Percentiles rank a stretch among this genome's conserved stretches.
Evolutionary conservation across 64 coral and sea anemone genomes (phyloP).

Genomic region (Stichodactyla mertensii): DNA sequence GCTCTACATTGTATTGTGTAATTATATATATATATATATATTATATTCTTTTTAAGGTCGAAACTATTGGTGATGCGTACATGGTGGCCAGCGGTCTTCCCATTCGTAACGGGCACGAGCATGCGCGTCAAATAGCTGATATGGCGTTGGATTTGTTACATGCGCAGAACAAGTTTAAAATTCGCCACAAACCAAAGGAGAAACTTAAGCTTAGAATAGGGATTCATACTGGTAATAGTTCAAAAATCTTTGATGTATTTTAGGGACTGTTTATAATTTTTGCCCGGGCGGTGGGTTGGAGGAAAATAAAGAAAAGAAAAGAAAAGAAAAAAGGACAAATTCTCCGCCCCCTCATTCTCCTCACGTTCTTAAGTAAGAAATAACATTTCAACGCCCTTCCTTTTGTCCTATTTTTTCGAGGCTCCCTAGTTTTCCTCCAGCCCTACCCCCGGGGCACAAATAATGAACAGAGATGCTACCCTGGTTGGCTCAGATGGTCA

Average conservation of each 20-base stretch:
- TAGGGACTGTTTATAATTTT: no score
- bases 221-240: slow-evolving; percentile 29
- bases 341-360: not conserved
- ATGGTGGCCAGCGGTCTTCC: slow-evolving; percentile 53
- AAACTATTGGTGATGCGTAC: slow-evolving; percentile 58
- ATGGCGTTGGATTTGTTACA: slow-evolving; percentile 47
- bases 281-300: no score
- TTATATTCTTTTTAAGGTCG: slow-evolving; percentile 13
- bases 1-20: no score
- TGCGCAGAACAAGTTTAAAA: slow-evolving; percentile 26
- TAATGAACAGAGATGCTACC: no score
- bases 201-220: slow-evolving; percentile 53
- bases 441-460: no score
- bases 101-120: slow-evolving; percentile 33
- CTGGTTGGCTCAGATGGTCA: no score
- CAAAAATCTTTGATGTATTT: no score
- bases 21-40: not conserved
- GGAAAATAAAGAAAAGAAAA: no score
- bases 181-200: slow-evolving; percentile 27
- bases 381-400: no score
- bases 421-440: no score
- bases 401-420: no score
- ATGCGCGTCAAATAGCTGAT: slow-evolving; percentile 54
- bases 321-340: not conserved
- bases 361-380: no score